These are phyloP conservation scores for Melospiza georgiana DNA, from an alignment of 2,113 vertebrate genomes.

Conservation along the genomic window DNA sequence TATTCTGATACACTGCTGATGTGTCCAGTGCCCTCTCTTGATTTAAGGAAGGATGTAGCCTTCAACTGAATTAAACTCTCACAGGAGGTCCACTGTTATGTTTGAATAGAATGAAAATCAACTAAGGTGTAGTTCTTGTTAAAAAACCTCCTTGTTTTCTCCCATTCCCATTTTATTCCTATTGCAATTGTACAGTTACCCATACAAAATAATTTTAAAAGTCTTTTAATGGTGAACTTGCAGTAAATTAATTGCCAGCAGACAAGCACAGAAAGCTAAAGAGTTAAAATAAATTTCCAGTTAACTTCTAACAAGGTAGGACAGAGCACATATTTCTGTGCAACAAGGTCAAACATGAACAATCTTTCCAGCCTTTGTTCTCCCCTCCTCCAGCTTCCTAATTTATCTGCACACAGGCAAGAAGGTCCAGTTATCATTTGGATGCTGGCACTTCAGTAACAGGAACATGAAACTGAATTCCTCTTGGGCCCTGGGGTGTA, in stretches of 20 bases:
- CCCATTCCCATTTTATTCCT: not conserved
- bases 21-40: not conserved
- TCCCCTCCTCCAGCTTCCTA: not conserved
- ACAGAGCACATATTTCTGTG: not conserved
- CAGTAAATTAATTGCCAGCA: not conserved
- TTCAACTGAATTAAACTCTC: not conserved
- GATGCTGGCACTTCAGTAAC: not conserved
- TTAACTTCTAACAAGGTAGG: not conserved
- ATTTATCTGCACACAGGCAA: not conserved
- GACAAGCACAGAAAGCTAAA: not conserved
- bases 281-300: not conserved
- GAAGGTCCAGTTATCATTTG: not conserved
- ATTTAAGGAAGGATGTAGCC: not conserved
- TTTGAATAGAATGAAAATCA: not conserved
- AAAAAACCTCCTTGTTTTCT: not conserved
- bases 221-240: not conserved
- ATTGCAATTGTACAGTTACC: not conserved
- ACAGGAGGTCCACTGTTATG: not conserved
- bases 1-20: not conserved
- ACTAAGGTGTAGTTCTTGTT: not conserved
- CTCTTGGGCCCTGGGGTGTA: not conserved
- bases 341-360: not conserved
- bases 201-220: not conserved
- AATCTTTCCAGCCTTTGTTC: not conserved
- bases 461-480: not conserved